Evolutionary conservation across 2,113 vertebrate species (phyloP).

Genomic region (Oreotrochilus melanogaster): DNA sequence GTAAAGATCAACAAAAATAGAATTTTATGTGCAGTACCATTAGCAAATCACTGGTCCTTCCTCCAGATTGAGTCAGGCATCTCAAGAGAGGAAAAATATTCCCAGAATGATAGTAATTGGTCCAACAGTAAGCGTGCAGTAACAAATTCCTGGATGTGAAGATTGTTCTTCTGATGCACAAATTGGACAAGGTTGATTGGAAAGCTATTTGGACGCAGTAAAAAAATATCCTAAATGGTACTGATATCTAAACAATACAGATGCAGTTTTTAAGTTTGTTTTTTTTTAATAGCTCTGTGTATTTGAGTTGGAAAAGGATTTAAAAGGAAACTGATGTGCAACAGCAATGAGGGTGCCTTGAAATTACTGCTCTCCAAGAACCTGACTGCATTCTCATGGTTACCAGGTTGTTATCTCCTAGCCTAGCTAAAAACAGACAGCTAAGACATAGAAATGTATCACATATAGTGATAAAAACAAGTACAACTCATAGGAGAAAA

Average conservation of each 20-base stretch:
- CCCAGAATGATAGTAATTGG: slow-evolving; percentile 38
- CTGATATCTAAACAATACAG: not conserved
- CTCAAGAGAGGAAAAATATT: slow-evolving; percentile 23
- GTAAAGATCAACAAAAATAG: slow-evolving; percentile 24
- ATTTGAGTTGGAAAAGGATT: not conserved
- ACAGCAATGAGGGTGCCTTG: not conserved
- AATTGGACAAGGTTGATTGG: not conserved
- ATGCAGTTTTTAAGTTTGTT: not conserved
- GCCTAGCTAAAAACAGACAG: not conserved
- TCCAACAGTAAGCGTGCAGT: slow-evolving; percentile 45
- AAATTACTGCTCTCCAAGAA: not conserved
- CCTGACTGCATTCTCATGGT: not conserved
- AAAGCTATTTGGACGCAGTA: slow-evolving; percentile 32
- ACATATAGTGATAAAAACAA: not conserved
- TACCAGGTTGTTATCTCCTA: not conserved
- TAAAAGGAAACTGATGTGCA: slow-evolving; percentile 1
- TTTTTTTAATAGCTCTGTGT: not conserved
- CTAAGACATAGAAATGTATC: not conserved
- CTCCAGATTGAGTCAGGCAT: slow-evolving; percentile 30
- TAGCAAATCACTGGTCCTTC: not conserved
- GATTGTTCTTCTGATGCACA: slow-evolving; percentile 9
- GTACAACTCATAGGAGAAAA: not conserved
- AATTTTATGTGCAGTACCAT: not conserved
- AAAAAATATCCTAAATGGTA: slow-evolving; percentile 6
- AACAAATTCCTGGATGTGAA: slow-evolving; percentile 34